A percentile compares a stretch with the other conserved stretches of the same genome.
Evolutionary conservation across 2,113 vertebrate genomes (phyloP).

Genomic region (Pomatorhinus ruficollis): DNA sequence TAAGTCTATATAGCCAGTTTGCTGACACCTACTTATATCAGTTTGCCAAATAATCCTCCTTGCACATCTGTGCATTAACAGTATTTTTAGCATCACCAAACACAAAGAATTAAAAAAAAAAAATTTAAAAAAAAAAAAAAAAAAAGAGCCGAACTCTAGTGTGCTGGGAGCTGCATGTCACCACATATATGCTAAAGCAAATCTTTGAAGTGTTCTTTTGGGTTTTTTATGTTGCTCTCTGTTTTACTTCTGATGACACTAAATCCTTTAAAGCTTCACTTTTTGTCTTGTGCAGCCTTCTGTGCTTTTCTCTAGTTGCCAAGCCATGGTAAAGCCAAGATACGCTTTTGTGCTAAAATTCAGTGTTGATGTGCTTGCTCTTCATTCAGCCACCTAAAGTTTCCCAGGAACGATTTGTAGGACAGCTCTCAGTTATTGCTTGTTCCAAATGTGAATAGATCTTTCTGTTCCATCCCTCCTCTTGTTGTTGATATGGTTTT

Average conservation of each 20-base stretch:
- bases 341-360: background rate
- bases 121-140: background rate
- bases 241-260: background rate
- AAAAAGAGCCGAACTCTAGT: background rate
- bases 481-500: background rate
- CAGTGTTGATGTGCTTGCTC: background rate
- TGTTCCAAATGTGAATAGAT: background rate
- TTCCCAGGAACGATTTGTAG: background rate
- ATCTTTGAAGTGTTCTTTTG: background rate
- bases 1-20: background rate
- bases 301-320: background rate
- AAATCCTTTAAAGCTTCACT: background rate
- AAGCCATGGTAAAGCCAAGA: background rate
- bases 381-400: background rate
- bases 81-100: background rate
- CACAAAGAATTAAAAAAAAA: background rate
- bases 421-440: background rate
- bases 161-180: background rate
- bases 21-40: background rate
- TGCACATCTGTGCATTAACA: background rate
- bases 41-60: background rate
- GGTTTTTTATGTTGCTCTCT: background rate
- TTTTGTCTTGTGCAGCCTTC: background rate
- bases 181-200: background rate
- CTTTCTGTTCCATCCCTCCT: background rate